These are phyloP conservation scores for Petrophora chlorosata DNA, from an alignment of 2,888 invertebrate species.

Conservation along the genomic window DNA sequence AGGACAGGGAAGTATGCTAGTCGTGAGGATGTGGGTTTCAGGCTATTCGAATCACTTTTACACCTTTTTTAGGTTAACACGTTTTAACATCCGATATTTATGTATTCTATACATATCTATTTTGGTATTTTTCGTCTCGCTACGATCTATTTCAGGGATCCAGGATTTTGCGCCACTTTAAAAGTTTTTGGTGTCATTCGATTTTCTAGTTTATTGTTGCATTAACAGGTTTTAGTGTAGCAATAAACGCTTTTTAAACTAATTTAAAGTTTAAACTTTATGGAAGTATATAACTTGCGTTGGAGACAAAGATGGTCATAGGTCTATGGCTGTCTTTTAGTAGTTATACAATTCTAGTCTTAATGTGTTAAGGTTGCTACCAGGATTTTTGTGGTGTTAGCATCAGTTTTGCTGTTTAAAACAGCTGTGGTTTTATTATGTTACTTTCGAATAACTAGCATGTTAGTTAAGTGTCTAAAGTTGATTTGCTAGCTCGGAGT, in stretches of 20 bases:
- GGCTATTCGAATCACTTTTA: slow-evolving; percentile 42
- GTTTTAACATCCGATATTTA: slow-evolving; percentile 29
- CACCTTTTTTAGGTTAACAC: slow-evolving; percentile 53
- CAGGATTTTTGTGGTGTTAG: slow-evolving; percentile 71
- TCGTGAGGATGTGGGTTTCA: slow-evolving; percentile 45
- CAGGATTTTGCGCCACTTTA: slow-evolving; percentile 36
- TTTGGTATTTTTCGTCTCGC: slow-evolving; percentile 39
- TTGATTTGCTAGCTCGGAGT: slow-evolving; percentile 41
- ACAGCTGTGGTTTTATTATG: slow-evolving; percentile 51
- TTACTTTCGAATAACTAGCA: slow-evolving; percentile 41
- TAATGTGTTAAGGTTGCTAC: slow-evolving; percentile 58
- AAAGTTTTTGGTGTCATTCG: slow-evolving; percentile 5
- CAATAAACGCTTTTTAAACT: slow-evolving; percentile 24
- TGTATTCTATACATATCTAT: slow-evolving; percentile 37
- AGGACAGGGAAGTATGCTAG: slow-evolving; percentile 77
- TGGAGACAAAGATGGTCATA: slow-evolving; percentile 21
- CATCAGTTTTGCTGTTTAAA: slow-evolving; percentile 68
- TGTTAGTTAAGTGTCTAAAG: slow-evolving; percentile 34
- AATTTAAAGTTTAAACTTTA: slow-evolving; percentile 20
- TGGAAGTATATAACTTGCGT: slow-evolving; percentile 2
- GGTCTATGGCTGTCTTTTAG: slow-evolving; percentile 22
- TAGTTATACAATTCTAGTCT: slow-evolving; percentile 41
- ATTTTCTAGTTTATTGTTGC: slow-evolving; percentile 16
- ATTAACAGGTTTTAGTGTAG: slow-evolving; percentile 26
- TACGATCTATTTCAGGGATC: slow-evolving; percentile 54